Evolutionary conservation across 2,888 invertebrate genomes (phyloP).

Genomic region (Drosophila setosimentum): DNA sequence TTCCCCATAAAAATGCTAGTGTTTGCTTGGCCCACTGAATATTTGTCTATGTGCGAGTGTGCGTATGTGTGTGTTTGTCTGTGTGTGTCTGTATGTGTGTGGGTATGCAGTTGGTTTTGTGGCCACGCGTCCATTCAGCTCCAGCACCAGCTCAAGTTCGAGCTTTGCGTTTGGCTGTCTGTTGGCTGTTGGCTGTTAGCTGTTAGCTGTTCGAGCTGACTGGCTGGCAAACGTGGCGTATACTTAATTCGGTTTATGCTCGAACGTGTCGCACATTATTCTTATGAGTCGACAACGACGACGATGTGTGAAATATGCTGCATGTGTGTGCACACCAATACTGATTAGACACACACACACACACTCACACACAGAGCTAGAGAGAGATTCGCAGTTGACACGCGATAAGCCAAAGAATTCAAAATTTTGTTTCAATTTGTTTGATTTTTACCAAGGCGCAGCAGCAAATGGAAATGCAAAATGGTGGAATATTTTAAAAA

Average conservation of each 20-base stretch:
- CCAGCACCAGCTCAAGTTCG: slow-evolving; percentile 6
- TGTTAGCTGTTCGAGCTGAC: slow-evolving; percentile 42
- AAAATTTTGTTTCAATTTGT: slow-evolving; percentile 65
- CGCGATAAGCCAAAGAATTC: slow-evolving; percentile 60
- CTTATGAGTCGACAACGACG: slow-evolving; percentile 61
- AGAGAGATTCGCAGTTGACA: slow-evolving; percentile 36
- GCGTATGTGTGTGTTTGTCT: slow-evolving; percentile 27
- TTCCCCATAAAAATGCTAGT: slow-evolving; percentile 73
- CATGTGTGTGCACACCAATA: slow-evolving; percentile 73
- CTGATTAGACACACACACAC: slow-evolving; percentile 59
- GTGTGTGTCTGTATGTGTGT: slow-evolving; percentile 40
- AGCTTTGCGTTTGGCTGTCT: slow-evolving; percentile 19
- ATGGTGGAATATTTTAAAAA: slow-evolving; percentile 24
- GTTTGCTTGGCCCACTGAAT: slow-evolving; percentile 46
- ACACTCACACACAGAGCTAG: background rate
- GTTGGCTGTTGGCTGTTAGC: slow-evolving; percentile 9
- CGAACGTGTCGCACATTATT: slow-evolving; percentile 78
- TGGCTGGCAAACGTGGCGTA: slow-evolving; percentile 73
- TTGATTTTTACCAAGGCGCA: slow-evolving; percentile 69
- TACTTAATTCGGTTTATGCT: slow-evolving; percentile 78
- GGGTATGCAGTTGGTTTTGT: slow-evolving; percentile 55
- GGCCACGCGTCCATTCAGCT: slow-evolving; percentile 51
- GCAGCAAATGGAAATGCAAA: slow-evolving; percentile 38
- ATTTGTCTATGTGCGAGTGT: slow-evolving; percentile 40
- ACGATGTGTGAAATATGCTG: slow-evolving; percentile 80